Evolutionary conservation across 2,113 vertebrate species (phyloP).

Genomic region (Tetrax tetrax): DNA sequence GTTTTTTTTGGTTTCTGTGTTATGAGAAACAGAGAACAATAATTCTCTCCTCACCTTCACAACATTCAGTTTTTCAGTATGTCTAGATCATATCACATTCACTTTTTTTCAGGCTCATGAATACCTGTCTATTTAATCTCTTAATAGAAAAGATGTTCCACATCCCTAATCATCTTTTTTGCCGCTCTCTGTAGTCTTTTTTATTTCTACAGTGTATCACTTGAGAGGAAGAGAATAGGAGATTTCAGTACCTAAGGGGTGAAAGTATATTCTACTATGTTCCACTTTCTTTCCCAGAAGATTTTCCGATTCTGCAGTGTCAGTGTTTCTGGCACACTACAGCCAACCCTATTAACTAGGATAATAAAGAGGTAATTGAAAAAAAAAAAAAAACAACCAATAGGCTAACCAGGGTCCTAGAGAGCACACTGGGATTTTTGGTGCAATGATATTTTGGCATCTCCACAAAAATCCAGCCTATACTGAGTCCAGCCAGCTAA

Average conservation of each 20-base stretch:
- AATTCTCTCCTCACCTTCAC: not conserved
- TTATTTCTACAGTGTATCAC: not conserved
- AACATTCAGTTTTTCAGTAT: not conserved
- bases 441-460: not conserved
- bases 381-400: not conserved
- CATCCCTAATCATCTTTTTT: not conserved
- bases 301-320: not conserved
- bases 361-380: not conserved
- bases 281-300: not conserved
- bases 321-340: not conserved
- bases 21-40: not conserved
- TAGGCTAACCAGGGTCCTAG: not conserved
- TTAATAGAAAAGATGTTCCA: not conserved
- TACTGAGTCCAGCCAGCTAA: not conserved
- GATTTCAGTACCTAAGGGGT: not conserved
- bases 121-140: not conserved
- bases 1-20: not conserved
- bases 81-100: not conserved
- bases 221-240: not conserved
- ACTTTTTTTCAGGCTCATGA: not conserved
- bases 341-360: not conserved
- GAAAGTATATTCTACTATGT: not conserved
- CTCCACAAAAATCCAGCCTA: not conserved
- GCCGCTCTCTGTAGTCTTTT: not conserved
- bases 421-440: not conserved